These are phyloP conservation scores for Cichlasoma orientale DNA, from an alignment of 2,797 vertebrate genomes.

Conservation along the genomic window DNA sequence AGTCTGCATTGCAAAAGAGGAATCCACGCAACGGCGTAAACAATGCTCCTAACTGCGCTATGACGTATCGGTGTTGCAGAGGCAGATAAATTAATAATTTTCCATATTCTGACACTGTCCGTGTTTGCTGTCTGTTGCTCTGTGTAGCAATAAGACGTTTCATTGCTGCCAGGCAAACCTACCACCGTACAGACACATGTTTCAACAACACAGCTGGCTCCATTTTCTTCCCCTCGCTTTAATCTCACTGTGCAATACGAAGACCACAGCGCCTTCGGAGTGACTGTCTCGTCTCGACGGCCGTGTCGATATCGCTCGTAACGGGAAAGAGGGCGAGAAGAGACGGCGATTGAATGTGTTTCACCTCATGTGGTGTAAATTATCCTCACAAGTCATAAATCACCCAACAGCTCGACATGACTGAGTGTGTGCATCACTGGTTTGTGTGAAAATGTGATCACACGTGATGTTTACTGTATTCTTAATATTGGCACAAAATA, in stretches of 20 bases:
- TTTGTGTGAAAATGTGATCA: neutral
- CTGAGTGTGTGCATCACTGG: neutral
- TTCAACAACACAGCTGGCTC: conserved; percentile 64
- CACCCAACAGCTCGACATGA: neutral
- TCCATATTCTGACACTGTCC: conserved; percentile 2
- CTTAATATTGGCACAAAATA: neutral
- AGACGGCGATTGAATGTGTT: conserved; percentile 32
- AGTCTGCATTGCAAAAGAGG: conserved; percentile 54
- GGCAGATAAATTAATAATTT: conserved; percentile 11
- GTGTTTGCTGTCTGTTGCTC: conserved; percentile 31
- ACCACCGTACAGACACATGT: conserved; percentile 57
- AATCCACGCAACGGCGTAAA: neutral
- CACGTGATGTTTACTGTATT: neutral
- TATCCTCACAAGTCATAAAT: neutral
- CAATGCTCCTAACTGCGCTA: neutral
- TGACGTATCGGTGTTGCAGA: neutral
- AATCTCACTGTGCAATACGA: conserved; percentile 53
- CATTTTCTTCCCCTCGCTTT: conserved; percentile 40
- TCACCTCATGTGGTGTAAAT: conserved; percentile 24
- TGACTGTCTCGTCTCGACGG: conserved; percentile 53
- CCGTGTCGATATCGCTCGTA: conserved; percentile 44
- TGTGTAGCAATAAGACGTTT: conserved; percentile 49
- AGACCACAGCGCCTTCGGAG: conserved; percentile 56
- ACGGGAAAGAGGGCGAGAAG: conserved; percentile 16
- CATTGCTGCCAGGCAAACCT: conserved; percentile 59